A percentile compares a stretch with the other conserved stretches of the same genome.
Evolutionary conservation across 1,140 invertebrate species (phyloP).

Genomic region (Acromyrmex charruanus): DNA sequence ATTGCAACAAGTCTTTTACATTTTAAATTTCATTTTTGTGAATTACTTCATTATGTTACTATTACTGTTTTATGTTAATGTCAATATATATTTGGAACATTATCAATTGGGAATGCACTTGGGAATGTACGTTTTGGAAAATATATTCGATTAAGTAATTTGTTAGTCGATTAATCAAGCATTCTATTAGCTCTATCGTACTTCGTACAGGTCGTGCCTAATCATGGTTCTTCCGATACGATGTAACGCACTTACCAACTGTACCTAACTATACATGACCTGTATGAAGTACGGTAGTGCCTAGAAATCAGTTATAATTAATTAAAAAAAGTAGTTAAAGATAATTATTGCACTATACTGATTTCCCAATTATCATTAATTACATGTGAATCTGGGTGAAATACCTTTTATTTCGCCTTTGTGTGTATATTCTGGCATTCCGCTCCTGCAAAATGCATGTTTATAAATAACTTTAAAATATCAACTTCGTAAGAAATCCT

Average conservation of each 20-base stretch:
- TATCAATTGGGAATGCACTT: neutral
- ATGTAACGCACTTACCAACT: constrained; percentile 74
- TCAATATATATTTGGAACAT: constrained; percentile 40
- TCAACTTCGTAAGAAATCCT: neutral
- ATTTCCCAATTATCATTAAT: constrained; percentile 57
- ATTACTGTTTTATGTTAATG: neutral
- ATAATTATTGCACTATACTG: constrained; percentile 56
- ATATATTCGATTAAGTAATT: neutral
- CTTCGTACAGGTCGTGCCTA: constrained; percentile 78
- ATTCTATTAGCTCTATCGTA: constrained; percentile 76
- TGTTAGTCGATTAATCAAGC: constrained; percentile 46
- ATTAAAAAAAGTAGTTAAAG: constrained; percentile 63
- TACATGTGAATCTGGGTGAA: constrained; percentile 44
- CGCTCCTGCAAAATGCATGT: constrained; percentile 79
- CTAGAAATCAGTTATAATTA: constrained; percentile 73
- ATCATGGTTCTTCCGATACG: constrained; percentile 67
- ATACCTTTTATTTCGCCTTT: constrained; percentile 84
- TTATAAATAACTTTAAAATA: constrained; percentile 24
- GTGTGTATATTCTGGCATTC: constrained; percentile 79
- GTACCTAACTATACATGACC: constrained; percentile 76
- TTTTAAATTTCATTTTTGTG: constrained; percentile 9
- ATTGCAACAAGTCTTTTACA: constrained; percentile 34
- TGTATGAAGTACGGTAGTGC: constrained; percentile 78
- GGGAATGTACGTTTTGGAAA: neutral
- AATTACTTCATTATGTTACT: neutral